Percentiles rank a stretch among this genome's conserved stretches.
Evolutionary conservation across 1,140 invertebrate genomes (phyloP).

Genomic region (Copidosoma floridanum): DNA sequence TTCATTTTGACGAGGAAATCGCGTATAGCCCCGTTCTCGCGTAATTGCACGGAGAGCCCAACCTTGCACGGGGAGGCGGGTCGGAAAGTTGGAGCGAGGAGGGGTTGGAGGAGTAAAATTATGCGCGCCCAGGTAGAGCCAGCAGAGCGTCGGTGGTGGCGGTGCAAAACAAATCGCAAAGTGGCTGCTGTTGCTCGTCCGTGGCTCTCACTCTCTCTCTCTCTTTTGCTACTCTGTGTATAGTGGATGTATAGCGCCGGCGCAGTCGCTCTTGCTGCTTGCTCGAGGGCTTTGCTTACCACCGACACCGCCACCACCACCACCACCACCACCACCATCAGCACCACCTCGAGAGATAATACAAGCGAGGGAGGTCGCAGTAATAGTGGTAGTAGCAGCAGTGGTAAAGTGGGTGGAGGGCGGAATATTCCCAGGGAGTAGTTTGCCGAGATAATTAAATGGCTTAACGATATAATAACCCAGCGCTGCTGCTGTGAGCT

Average conservation of each 20-base stretch:
- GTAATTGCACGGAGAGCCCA: constrained; percentile 20
- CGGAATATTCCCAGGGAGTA: constrained; percentile 52
- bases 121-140: constrained; percentile 19
- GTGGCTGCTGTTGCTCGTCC: constrained; percentile 1
- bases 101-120: too few relatives aligned
- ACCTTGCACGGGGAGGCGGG: background rate
- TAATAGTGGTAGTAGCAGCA: background rate
- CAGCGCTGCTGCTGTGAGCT: constrained; percentile 18
- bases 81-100: too few relatives aligned
- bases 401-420: constrained; percentile 22
- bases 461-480: constrained; percentile 58
- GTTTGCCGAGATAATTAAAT: constrained; percentile 59
- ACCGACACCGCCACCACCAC: too few relatives aligned
- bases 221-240: too few relatives aligned
- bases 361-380: background rate
- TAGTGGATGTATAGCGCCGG: too few relatives aligned
- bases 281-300: too few relatives aligned
- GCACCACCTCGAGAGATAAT: too few relatives aligned
- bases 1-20: constrained; percentile 24
- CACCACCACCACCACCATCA: too few relatives aligned
- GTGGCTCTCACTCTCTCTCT: too few relatives aligned
- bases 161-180: constrained; percentile 21
- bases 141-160: background rate
- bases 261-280: background rate
- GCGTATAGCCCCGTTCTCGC: background rate